phyloP scores from a whole-genome alignment of 2,888 invertebrate species.

The Torymus aiolomorphi region DNA sequence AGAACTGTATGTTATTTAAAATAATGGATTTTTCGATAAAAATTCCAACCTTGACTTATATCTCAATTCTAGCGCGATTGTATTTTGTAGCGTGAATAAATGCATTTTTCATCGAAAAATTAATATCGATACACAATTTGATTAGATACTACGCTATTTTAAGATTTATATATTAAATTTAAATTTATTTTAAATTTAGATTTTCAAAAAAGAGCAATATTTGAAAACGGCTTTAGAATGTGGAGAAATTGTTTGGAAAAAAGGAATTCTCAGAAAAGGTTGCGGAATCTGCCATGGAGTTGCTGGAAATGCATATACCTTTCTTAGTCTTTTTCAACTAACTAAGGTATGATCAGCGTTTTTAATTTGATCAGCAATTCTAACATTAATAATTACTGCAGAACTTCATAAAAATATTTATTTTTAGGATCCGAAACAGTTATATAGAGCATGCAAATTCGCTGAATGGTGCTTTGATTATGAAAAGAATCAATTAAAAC shows the following conservation, averaged over 20 bases:
- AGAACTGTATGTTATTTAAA: no score
- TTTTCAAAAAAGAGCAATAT: slow-evolving; percentile 83
- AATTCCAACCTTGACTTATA: no score
- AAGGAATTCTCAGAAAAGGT: slow-evolving; percentile 89
- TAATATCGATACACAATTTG: no score
- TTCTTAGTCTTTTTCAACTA: slow-evolving; percentile 86
- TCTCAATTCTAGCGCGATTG: no score
- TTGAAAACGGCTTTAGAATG: slow-evolving; percentile 82
- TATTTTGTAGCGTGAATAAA: no score
- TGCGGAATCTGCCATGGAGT: slow-evolving; percentile 93
- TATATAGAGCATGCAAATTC: slow-evolving; percentile 87
- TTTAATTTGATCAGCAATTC: no score
- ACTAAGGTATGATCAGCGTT: slow-evolving; percentile 82
- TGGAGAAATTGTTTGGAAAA: slow-evolving; percentile 87
- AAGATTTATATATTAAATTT: not conserved
- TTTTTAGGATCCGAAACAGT: slow-evolving; percentile 81
- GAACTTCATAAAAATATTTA: slow-evolving; percentile 1
- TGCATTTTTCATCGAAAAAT: no score
- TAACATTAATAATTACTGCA: no score
- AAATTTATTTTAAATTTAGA: slow-evolving; percentile 75
- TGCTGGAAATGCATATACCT: slow-evolving; percentile 90
- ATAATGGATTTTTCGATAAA: no score
- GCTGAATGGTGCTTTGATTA: slow-evolving; percentile 88
- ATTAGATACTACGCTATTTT: no score
- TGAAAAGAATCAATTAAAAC: slow-evolving; percentile 79